Evolutionary conservation across 2,113 vertebrate genomes (phyloP).

Genomic region (Nymphicus hollandicus): DNA sequence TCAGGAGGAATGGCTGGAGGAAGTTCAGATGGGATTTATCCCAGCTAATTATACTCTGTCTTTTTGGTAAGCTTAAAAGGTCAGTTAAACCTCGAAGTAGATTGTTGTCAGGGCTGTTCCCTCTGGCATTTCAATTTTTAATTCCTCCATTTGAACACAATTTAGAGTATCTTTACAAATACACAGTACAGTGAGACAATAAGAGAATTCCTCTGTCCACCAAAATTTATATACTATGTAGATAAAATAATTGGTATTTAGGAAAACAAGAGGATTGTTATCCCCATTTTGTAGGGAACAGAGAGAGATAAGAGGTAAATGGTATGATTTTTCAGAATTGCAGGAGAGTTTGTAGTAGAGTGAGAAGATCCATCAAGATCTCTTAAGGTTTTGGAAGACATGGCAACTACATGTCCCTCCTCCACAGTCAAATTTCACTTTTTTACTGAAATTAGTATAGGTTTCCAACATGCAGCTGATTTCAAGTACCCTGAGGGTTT

Average conservation of each 20-base stretch:
- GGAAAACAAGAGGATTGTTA: neutral
- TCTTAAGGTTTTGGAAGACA: neutral
- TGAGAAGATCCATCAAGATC: neutral
- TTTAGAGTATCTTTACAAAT: neutral
- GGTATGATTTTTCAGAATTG: neutral
- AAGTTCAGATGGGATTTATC: conserved; percentile 52
- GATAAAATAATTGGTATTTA: neutral
- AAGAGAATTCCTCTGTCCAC: neutral
- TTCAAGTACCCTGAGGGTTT: neutral
- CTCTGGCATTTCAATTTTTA: neutral
- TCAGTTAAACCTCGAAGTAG: conserved; percentile 50
- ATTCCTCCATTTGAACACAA: neutral
- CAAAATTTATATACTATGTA: rapidly evolving
- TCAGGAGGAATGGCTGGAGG: conserved; percentile 34
- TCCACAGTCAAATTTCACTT: neutral
- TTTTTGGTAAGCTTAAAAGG: conserved; percentile 59
- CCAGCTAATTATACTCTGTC: neutral
- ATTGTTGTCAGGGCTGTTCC: conserved; percentile 3
- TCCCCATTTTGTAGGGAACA: neutral
- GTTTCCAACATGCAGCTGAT: neutral
- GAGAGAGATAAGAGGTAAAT: neutral
- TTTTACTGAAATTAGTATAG: neutral
- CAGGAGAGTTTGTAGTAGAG: neutral
- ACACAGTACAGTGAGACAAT: neutral
- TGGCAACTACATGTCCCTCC: neutral